A percentile compares a stretch with the other conserved stretches of the same genome.
phyloP scores from a whole-genome alignment of 1,140 invertebrate genomes.

The Ganaspis sp. region DNA sequence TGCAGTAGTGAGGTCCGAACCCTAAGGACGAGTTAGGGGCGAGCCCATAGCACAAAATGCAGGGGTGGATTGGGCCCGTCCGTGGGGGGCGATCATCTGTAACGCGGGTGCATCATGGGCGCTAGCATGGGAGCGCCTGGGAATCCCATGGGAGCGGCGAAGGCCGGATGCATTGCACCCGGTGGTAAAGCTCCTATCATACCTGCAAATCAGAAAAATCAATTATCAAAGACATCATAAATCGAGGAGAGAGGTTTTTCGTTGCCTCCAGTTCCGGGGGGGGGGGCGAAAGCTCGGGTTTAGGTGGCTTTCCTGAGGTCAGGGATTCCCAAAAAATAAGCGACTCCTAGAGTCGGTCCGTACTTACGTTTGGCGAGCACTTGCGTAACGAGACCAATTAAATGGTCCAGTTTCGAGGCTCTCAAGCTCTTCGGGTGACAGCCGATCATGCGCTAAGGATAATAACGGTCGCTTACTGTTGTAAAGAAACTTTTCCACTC shows the following conservation, averaged over 20 bases:
- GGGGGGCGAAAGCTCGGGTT: background rate
- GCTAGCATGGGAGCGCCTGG: constrained; percentile 79
- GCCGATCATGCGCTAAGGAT: constrained; percentile 35
- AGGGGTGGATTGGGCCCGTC: constrained; percentile 74
- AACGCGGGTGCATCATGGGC: constrained; percentile 86
- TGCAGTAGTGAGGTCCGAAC: constrained; percentile 45
- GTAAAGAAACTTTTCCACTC: background rate
- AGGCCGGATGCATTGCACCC: constrained; percentile 81
- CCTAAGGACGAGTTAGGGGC: constrained; percentile 69
- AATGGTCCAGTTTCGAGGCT: constrained; percentile 13
- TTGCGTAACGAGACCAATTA: constrained; percentile 44
- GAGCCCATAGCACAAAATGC: constrained; percentile 76
- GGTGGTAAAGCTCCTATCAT: constrained; percentile 82
- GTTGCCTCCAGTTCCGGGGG: background rate
- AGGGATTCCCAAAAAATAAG: no score
- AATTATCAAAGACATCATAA: constrained; percentile 42
- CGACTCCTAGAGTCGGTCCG: constrained; percentile 47
- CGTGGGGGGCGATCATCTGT: constrained; percentile 84
- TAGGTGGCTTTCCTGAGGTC: background rate
- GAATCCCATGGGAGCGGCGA: constrained; percentile 80
- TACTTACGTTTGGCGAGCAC: no score
- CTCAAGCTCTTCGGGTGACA: constrained; percentile 45
- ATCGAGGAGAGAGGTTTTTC: background rate
- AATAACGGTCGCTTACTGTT: background rate
- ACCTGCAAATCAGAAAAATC: constrained; percentile 75